Conservation (phyloP, 2,888 invertebrate species). For the Clitarchus hookeri region DNA sequence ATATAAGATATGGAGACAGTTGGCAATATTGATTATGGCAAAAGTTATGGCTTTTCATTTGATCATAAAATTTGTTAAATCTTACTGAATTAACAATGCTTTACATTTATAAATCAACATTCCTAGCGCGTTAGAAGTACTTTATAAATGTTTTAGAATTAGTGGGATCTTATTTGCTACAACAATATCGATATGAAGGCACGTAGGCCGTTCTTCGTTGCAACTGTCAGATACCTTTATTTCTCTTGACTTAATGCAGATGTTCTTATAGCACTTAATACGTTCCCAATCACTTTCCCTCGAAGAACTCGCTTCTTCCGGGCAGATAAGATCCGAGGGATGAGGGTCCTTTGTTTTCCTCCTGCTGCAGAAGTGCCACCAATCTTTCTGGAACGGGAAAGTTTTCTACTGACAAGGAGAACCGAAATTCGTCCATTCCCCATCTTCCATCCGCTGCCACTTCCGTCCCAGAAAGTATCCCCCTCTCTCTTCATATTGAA, state of each 20-base stretch:
- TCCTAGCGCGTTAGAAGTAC: no score
- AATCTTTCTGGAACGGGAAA: background rate
- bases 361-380: constrained; percentile 7
- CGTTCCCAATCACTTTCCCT: background rate
- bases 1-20: no score
- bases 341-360: background rate
- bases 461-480: background rate
- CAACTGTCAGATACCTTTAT: background rate
- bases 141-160: no score
- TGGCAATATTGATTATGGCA: no score
- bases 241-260: constrained; percentile 10
- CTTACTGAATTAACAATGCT: no score
- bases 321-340: background rate
- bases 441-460: background rate
- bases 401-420: constrained; percentile 3
- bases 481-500: background rate
- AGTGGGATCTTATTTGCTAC: background rate
- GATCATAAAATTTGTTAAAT: no score
- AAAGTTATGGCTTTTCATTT: no score
- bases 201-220: background rate
- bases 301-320: background rate
- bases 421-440: background rate
- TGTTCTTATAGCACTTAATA: constrained; percentile 14
- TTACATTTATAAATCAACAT: no score
- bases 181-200: background rate